phyloP scores from a whole-genome alignment of 2,113 vertebrate species.

The Esox niger region DNA sequence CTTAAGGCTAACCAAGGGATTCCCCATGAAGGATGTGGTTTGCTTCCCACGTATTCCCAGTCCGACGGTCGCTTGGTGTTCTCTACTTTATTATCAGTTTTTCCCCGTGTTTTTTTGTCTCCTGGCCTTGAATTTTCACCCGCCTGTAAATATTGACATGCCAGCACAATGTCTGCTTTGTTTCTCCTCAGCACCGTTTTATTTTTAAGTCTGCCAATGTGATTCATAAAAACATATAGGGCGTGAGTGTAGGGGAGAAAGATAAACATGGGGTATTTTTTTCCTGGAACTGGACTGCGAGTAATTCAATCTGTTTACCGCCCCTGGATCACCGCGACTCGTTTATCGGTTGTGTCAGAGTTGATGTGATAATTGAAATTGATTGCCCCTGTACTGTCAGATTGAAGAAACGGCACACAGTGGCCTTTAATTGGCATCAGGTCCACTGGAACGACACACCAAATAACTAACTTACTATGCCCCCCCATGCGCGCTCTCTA shows the following conservation, averaged over 20 bases:
- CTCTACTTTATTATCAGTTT: conserved; percentile 31
- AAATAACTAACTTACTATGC: conserved; percentile 36
- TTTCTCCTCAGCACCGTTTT: conserved; percentile 16
- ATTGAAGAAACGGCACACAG: conserved; percentile 70
- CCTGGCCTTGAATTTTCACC: conserved; percentile 7
- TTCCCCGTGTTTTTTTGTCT: conserved; percentile 38
- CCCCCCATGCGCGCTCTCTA: conserved; percentile 4
- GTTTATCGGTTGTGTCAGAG: conserved; percentile 66
- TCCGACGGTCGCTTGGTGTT: conserved; percentile 56
- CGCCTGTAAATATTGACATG: conserved; percentile 46
- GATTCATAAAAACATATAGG: conserved; percentile 12
- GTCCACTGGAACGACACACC: conserved; percentile 55
- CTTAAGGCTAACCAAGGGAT: conserved; percentile 65
- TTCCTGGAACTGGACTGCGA: conserved; percentile 31
- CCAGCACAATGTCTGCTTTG: conserved; percentile 26
- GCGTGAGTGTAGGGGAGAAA: conserved; percentile 15
- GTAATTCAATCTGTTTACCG: conserved; percentile 50
- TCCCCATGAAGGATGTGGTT: conserved; percentile 72
- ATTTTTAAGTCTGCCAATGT: conserved; percentile 29
- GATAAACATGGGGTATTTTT: conserved; percentile 44
- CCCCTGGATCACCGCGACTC: conserved; percentile 42
- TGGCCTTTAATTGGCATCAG: conserved; percentile 69
- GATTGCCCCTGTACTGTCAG: conserved; percentile 63
- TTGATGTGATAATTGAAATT: conserved; percentile 69
- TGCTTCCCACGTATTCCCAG: conserved; percentile 63